Percentiles rank a stretch among this genome's conserved stretches.
Conservation (phyloP, 1,140 invertebrate species). For the Nasonia giraulti region DNA sequence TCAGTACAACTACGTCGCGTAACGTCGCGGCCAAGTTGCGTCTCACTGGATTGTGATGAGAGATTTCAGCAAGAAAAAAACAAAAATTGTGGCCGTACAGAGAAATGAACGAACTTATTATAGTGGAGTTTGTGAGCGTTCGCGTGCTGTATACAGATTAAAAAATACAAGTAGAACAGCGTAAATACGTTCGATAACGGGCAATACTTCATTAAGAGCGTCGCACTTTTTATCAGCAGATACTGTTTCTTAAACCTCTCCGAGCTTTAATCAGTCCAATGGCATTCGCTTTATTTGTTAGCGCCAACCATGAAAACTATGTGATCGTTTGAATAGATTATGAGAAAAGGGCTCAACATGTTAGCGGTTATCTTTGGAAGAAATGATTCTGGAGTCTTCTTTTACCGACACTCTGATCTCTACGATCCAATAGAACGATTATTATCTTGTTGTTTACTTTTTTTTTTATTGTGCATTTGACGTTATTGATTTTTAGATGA, state of each 20-base stretch:
- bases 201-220: constrained; percentile 34
- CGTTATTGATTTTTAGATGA: not conserved
- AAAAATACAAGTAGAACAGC: not conserved
- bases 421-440: not conserved
- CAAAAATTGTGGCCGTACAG: constrained; percentile 7
- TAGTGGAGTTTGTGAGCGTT: constrained; percentile 15
- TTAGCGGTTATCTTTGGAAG: not conserved
- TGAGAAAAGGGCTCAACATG: not conserved
- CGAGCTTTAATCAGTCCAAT: not conserved
- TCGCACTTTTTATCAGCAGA: not conserved
- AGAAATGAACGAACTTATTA: constrained; percentile 19
- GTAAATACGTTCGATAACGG: constrained; percentile 29
- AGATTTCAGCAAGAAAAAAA: constrained; percentile 34
- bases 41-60: constrained; percentile 11
- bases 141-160: not conserved
- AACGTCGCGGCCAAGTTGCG: constrained; percentile 67
- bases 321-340: not conserved
- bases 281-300: not conserved
- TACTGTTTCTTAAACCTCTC: constrained; percentile 4
- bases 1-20: constrained; percentile 99
- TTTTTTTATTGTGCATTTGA: not conserved
- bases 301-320: not conserved
- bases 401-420: not conserved
- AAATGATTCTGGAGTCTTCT: not conserved
- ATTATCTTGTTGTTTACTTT: not conserved